These are phyloP conservation scores for Podarcis lilfordi DNA, from an alignment of 2,797 vertebrate genomes.

Conservation along the genomic window DNA sequence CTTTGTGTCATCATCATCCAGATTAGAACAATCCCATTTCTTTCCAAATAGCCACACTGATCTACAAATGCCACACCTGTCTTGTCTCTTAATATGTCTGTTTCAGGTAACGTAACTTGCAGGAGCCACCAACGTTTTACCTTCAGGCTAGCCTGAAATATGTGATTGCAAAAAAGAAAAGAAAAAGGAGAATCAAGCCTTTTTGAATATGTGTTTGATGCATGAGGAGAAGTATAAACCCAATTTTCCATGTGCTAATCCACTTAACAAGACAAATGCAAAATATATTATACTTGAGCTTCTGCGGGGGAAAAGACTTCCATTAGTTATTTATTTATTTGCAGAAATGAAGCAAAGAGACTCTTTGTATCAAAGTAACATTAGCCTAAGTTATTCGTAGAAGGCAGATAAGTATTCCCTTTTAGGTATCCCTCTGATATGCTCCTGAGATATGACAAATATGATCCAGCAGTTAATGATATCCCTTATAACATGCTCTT, in stretches of 20 bases:
- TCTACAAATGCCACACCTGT: background rate
- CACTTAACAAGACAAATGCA: constrained; percentile 24
- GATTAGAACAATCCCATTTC: background rate
- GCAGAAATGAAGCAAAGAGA: constrained; percentile 27
- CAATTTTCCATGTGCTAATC: background rate
- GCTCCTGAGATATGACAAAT: constrained; percentile 50
- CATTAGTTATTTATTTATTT: constrained; percentile 43
- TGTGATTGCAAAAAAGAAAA: background rate
- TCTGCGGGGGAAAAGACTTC: constrained; percentile 32
- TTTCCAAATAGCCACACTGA: background rate
- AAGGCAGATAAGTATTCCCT: constrained; percentile 42
- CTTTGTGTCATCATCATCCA: background rate
- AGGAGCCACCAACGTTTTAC: background rate
- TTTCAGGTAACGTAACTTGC: background rate
- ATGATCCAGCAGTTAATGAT: constrained; percentile 24
- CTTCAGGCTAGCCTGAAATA: background rate
- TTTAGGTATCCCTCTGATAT: constrained; percentile 44
- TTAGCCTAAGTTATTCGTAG: constrained; percentile 44
- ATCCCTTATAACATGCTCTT: constrained; percentile 55
- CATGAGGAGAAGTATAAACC: background rate
- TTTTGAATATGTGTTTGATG: background rate
- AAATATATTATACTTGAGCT: constrained; percentile 30
- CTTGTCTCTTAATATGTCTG: background rate
- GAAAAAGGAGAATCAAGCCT: background rate
- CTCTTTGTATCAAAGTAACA: constrained; percentile 43